These are phyloP conservation scores for Heptranchias perlo DNA, from an alignment of 2,113 vertebrate genomes.

Conservation along the genomic window DNA sequence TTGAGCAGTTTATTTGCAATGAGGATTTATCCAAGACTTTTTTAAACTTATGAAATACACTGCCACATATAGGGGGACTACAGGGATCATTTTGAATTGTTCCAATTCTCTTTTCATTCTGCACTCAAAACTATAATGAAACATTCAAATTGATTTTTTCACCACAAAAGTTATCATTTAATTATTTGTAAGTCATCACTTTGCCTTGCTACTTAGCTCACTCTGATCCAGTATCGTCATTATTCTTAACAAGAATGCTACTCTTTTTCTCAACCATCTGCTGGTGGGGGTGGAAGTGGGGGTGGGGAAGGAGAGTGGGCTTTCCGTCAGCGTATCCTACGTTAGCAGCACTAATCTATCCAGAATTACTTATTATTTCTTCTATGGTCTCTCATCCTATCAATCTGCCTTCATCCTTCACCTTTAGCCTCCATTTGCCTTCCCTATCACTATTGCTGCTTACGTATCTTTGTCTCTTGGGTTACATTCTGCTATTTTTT, in stretches of 20 bases:
- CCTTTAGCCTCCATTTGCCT: neutral
- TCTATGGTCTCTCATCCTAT: neutral
- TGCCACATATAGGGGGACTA: neutral
- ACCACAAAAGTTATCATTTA: neutral
- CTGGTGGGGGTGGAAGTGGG: neutral
- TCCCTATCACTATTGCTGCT: neutral
- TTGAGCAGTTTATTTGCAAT: too few species aligned
- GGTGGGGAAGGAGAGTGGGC: neutral
- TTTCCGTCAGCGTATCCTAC: neutral
- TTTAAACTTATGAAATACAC: neutral
- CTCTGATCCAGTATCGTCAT: neutral
- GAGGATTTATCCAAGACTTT: neutral
- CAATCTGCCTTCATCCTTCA: neutral
- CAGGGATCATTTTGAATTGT: neutral
- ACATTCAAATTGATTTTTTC: neutral
- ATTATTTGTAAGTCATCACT: neutral
- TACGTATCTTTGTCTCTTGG: neutral
- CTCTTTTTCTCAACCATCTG: neutral
- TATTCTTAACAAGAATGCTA: neutral
- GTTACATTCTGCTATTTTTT: too few species aligned
- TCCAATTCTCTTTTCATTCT: neutral
- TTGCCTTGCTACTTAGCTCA: neutral
- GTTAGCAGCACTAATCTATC: neutral
- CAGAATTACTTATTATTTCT: neutral
- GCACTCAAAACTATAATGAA: neutral